Evolutionary conservation across 2,888 invertebrate genomes (phyloP).

Genomic region (Orgyia antiqua): DNA sequence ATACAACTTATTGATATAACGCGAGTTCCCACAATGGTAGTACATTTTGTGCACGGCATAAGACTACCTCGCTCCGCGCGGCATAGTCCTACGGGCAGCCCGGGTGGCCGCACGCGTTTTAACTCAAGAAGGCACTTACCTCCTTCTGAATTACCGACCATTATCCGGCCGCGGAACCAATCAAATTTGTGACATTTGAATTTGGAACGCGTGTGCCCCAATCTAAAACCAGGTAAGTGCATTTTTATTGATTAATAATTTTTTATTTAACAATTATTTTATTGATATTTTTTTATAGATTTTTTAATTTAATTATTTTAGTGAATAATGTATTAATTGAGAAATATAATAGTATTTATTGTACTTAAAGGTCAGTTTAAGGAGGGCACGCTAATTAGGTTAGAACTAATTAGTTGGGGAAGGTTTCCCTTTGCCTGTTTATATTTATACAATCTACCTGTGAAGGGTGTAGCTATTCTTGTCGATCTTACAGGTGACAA

Average conservation of each 20-base stretch:
- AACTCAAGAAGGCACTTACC: constrained; percentile 14
- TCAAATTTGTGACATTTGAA: constrained; percentile 35
- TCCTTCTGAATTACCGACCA: constrained; percentile 21
- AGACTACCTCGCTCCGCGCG: constrained; percentile 23
- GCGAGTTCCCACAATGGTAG: constrained; percentile 12
- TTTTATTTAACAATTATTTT: neutral
- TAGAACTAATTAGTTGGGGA: constrained; percentile 59
- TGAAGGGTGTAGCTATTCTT: constrained; percentile 26
- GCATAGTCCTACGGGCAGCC: constrained; percentile 45
- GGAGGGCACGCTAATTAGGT: constrained; percentile 54
- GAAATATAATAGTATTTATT: constrained; percentile 11
- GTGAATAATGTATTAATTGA: constrained; percentile 6
- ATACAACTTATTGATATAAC: constrained; percentile 26
- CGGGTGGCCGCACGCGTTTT: constrained; percentile 40
- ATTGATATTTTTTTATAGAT: constrained; percentile 1
- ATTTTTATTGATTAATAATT: constrained; percentile 4
- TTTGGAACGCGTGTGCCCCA: constrained; percentile 23
- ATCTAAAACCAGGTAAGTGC: constrained; percentile 27
- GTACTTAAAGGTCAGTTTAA: constrained; percentile 30
- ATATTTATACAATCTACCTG: constrained; percentile 34
- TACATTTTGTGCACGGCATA: constrained; percentile 13
- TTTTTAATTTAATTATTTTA: neutral
- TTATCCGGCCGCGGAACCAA: constrained; percentile 25
- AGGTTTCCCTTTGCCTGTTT: constrained; percentile 39
- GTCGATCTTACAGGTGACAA: no score